Conservation (phyloP, 1,140 invertebrate species). For the Tetragnatha versicolor region DNA sequence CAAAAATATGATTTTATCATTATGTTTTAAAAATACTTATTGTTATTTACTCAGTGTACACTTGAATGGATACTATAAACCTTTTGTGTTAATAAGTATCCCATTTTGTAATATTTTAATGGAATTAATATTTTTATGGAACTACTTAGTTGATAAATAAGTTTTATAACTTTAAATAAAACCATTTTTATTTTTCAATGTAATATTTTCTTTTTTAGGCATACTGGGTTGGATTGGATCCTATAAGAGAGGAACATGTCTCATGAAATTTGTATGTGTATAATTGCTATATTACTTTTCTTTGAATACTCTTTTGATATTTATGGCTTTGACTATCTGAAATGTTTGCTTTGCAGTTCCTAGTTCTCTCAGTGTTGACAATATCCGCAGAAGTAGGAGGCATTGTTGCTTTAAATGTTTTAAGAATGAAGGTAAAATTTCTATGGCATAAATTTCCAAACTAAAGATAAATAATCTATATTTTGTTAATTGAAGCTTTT, state of each 20-base stretch:
- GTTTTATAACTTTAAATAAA: too few species aligned
- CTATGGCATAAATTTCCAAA: neutral
- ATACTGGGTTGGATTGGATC: conserved; percentile 58
- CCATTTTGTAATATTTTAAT: too few species aligned
- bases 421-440: conserved; percentile 61
- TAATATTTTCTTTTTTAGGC: conserved; percentile 37
- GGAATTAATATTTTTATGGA: too few species aligned
- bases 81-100: too few species aligned
- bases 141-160: too few species aligned
- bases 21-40: too few species aligned
- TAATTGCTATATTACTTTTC: neutral
- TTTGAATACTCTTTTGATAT: too few species aligned
- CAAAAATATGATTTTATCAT: too few species aligned
- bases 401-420: conserved; percentile 63
- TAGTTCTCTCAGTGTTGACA: conserved; percentile 61
- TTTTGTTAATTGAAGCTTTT: too few species aligned
- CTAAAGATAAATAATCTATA: neutral
- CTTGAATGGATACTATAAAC: too few species aligned
- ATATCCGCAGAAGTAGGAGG: conserved; percentile 64
- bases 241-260: conserved; percentile 54
- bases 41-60: too few species aligned
- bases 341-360: conserved; percentile 60
- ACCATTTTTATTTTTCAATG: conserved; percentile 10
- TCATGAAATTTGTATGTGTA: conserved; percentile 56
- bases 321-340: too few species aligned